Base-by-base conservation (phyloP, 2,113 vertebrate genomes). In the Indri indri region DNA sequence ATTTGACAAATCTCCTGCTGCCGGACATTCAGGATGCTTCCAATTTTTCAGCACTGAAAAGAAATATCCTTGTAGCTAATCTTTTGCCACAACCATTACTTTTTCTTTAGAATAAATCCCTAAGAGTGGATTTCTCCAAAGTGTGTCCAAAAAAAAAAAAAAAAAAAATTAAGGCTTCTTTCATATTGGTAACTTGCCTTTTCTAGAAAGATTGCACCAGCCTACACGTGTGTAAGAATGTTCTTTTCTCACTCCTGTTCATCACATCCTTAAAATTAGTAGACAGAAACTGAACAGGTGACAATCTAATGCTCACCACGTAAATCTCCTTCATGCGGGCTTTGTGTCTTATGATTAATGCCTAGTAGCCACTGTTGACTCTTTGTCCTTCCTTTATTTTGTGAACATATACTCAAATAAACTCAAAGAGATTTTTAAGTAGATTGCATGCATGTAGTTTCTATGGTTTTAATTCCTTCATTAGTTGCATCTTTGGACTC, bases 21-120 rank as follows among this genome's bases (percentile, higher is more conserved):
- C 65, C 61, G 77, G 65, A 52, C 63, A 8, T 92, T 83, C 68
- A 94, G 40, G 61, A 92, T 65, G 73, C 34, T 93, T 92, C 74
- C 50, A 42, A 5, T 81, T 91, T 96, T 92, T 94, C 61, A 80
- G 65, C 57, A 63, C n/a, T 74, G 54, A 54, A 91, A 74, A 65
- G 59, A 89, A 89, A 96, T 47, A 42, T 40, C 71, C 63, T 88
- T 23, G 3, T 34, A n/a, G n/a, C n/a, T 59, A 61, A 68, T 90
- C 52, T 87, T 63, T 81, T 57, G 57, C 34, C 14, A 23, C 18
- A 76, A 37, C 23, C 22, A 61, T 85, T 68, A 57, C 65, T 73
- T 71, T 79, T 92, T 92, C 45, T 96, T 90, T 94, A 83, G 73
- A 89, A 91, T 45, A 94, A 76, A 87, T 90, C 12, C 47, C 63